phyloP scores from a whole-genome alignment of 2,888 invertebrate species.

The Cenopis cana region DNA sequence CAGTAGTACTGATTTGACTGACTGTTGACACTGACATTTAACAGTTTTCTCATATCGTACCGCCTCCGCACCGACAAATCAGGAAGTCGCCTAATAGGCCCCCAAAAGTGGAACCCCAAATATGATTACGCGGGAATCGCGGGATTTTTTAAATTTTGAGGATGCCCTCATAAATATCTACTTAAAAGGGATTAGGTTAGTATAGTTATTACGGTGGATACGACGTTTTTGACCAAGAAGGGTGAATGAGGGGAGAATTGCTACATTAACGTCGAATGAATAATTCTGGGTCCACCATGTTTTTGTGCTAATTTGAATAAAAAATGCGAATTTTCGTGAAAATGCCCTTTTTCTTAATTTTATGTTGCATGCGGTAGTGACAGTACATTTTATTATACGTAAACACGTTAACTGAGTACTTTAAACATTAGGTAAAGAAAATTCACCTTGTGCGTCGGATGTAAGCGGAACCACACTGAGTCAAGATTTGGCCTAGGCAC shows the following conservation, averaged over 20 bases:
- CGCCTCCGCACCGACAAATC: too few species aligned
- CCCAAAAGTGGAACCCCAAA: conserved; percentile 34
- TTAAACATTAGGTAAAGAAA: too few species aligned
- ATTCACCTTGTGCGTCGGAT: too few species aligned
- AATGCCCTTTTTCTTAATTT: conserved; percentile 14
- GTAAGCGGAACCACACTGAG: too few species aligned
- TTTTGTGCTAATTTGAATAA: conserved; percentile 37
- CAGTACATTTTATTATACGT: not conserved
- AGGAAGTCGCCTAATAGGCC: too few species aligned
- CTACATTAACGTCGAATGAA: conserved; percentile 41
- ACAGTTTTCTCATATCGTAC: too few species aligned
- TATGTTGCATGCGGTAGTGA: not conserved
- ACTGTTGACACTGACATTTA: too few species aligned
- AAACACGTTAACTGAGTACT: not conserved
- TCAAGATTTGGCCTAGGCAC: too few species aligned
- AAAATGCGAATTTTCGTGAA: conserved; percentile 27
- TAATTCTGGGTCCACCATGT: conserved; percentile 36
- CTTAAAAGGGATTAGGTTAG: not conserved
- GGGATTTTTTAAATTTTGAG: conserved; percentile 33
- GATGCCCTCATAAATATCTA: conserved; percentile 29
- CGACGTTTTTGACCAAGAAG: not conserved
- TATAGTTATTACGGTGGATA: not conserved
- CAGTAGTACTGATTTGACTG: too few species aligned
- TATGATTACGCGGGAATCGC: conserved; percentile 29
- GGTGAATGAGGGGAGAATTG: conserved; percentile 40